Conservation (phyloP, 2,113 vertebrate species). For the Erinaceus europaeus region DNA sequence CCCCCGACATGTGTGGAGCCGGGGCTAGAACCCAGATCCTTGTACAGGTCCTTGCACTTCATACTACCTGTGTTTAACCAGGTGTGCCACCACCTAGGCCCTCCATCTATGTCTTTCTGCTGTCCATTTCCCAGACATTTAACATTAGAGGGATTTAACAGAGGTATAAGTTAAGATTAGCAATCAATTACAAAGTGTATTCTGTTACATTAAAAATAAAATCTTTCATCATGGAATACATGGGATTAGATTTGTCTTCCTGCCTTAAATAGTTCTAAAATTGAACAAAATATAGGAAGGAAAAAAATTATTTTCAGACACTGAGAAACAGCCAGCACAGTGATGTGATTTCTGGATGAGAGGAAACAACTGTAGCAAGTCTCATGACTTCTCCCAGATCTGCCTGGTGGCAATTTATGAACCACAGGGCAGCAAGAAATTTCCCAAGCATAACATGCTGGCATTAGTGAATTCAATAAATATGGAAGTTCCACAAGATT, state of each 20-base stretch:
- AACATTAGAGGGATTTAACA: background rate
- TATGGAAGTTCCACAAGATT: background rate
- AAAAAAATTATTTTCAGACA: background rate
- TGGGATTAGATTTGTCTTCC: background rate
- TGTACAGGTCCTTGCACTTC: too few species aligned
- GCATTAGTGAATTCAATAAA: background rate
- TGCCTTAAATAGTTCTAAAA: background rate
- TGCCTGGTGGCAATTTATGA: background rate
- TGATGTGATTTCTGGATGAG: background rate
- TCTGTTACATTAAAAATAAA: background rate
- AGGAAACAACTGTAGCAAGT: background rate
- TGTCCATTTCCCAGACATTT: background rate
- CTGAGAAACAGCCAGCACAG: background rate
- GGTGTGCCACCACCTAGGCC: too few species aligned
- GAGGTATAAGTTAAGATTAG: background rate
- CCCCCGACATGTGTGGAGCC: too few species aligned
- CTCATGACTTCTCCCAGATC: background rate
- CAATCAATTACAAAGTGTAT: background rate
- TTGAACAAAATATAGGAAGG: background rate
- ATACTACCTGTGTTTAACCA: too few species aligned
- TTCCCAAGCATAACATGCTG: too few species aligned
- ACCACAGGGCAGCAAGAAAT: background rate
- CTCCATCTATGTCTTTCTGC: background rate
- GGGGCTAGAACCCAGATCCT: too few species aligned
- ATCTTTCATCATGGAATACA: background rate